Evolutionary conservation across 2,113 vertebrate species (phyloP).

Genomic region (Gorsachius goisagi): DNA sequence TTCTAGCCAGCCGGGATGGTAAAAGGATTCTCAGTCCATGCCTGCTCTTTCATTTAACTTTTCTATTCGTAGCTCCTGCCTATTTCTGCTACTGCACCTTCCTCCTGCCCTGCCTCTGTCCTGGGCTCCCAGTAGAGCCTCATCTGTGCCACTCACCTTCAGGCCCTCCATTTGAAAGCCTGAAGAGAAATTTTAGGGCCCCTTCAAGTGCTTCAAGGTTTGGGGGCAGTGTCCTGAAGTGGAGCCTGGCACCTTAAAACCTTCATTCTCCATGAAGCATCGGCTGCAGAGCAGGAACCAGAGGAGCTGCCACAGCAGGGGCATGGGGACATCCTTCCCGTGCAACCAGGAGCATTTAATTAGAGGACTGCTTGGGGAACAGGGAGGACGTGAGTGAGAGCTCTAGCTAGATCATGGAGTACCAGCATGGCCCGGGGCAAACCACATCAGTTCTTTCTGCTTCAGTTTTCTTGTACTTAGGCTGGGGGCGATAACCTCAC

Average conservation of each 20-base stretch:
- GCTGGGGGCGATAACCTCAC: background rate
- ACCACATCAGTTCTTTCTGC: slow-evolving; percentile 28
- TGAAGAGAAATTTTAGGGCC: background rate
- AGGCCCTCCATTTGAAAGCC: background rate
- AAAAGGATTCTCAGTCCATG: background rate
- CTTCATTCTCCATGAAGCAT: background rate
- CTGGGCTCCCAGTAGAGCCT: background rate
- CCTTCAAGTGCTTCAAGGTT: background rate
- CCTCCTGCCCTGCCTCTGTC: background rate
- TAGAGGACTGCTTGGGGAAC: background rate
- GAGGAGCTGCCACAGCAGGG: background rate
- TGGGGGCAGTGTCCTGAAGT: background rate
- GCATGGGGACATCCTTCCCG: background rate
- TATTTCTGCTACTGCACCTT: background rate
- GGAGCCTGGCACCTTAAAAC: background rate
- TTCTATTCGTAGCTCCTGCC: background rate
- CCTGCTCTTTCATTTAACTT: background rate
- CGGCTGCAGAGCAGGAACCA: background rate
- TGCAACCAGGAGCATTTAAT: background rate
- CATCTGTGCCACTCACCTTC: background rate
- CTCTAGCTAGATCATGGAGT: background rate
- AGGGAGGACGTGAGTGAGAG: background rate
- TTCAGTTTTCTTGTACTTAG: slow-evolving; percentile 6
- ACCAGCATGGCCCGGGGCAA: background rate
- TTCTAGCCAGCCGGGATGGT: background rate